A percentile compares a stretch with the other conserved stretches of the same genome.
These are phyloP conservation scores for Octonoba sinensis DNA, from an alignment of 2,888 invertebrate genomes.

Conservation along the genomic window DNA sequence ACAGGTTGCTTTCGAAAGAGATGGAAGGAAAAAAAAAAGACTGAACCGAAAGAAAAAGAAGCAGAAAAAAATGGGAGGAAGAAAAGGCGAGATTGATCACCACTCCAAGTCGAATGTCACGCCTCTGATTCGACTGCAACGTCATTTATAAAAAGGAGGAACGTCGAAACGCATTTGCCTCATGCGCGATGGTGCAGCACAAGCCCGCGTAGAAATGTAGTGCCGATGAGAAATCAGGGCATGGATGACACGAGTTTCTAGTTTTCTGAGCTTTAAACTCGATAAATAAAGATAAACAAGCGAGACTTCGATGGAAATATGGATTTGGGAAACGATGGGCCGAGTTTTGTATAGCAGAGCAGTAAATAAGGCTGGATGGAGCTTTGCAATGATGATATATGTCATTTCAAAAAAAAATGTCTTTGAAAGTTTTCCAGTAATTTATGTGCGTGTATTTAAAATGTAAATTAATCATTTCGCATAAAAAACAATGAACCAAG, in stretches of 20 bases:
- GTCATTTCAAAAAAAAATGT: too few relatives aligned
- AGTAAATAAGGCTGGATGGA: background rate
- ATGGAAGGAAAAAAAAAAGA: conserved; percentile 33
- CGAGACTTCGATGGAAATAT: conserved; percentile 5
- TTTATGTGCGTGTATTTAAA: too few relatives aligned
- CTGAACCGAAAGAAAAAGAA: conserved; percentile 10
- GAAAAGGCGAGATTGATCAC: conserved; percentile 59
- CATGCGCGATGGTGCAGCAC: conserved; percentile 17
- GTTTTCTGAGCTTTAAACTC: conserved; percentile 53
- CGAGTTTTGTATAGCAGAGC: conserved; percentile 1
- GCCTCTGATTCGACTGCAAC: conserved; percentile 53
- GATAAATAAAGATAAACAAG: conserved; percentile 60
- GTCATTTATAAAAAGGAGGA: conserved; percentile 48
- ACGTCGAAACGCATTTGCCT: conserved; percentile 43
- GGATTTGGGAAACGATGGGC: conserved; percentile 7
- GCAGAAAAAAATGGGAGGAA: conserved; percentile 17
- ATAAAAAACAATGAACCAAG: too few relatives aligned
- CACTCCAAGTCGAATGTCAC: conserved; percentile 59
- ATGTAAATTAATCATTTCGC: too few relatives aligned
- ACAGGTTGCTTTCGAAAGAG: conserved; percentile 59
- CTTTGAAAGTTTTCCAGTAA: too few relatives aligned
- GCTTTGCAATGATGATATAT: too few relatives aligned
- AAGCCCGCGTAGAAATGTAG: conserved; percentile 27
- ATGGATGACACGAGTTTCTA: conserved; percentile 45
- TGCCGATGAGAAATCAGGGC: conserved; percentile 33